These are phyloP conservation scores for Pseudoips prasinana DNA, from an alignment of 2,888 invertebrate species.

Conservation along the genomic window DNA sequence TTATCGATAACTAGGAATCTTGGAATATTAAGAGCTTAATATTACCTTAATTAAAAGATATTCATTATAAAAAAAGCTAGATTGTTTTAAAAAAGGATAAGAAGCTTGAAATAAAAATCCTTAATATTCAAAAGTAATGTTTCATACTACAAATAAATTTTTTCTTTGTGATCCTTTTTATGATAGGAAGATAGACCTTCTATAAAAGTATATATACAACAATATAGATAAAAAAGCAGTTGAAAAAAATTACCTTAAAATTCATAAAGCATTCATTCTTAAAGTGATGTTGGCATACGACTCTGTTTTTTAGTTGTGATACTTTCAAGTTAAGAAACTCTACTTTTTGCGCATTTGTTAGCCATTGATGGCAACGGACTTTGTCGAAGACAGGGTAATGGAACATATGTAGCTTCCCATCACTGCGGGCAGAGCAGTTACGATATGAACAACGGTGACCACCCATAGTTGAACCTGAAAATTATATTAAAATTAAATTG, in stretches of 20 bases:
- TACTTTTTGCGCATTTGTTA: conserved; percentile 75
- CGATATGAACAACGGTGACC: conserved; percentile 83
- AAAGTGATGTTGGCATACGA: conserved; percentile 83
- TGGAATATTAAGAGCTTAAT: too few species aligned
- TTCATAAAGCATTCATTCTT: conserved; percentile 78
- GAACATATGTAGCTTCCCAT: conserved; percentile 81
- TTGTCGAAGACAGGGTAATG: conserved; percentile 84
- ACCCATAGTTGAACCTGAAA: conserved; percentile 68
- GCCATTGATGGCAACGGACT: conserved; percentile 81
- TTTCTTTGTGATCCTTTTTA: too few species aligned
- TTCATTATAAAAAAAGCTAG: too few species aligned
- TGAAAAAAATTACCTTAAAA: conserved; percentile 66
- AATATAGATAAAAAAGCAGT: too few species aligned
- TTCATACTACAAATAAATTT: too few species aligned
- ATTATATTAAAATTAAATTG: neutral
- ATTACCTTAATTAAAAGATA: too few species aligned
- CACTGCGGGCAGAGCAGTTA: conserved; percentile 75
- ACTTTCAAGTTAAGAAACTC: conserved; percentile 78
- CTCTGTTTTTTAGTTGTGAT: conserved; percentile 82
- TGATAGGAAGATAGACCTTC: too few species aligned
- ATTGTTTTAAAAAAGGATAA: too few species aligned
- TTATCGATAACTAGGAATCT: too few species aligned
- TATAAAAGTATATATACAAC: too few species aligned
- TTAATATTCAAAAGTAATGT: too few species aligned
- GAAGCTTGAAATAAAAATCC: too few species aligned